Percentiles rank a stretch among this genome's conserved stretches.
These are phyloP conservation scores for Adoxophyes honmai DNA, from an alignment of 1,140 invertebrate species.

Conservation along the genomic window DNA sequence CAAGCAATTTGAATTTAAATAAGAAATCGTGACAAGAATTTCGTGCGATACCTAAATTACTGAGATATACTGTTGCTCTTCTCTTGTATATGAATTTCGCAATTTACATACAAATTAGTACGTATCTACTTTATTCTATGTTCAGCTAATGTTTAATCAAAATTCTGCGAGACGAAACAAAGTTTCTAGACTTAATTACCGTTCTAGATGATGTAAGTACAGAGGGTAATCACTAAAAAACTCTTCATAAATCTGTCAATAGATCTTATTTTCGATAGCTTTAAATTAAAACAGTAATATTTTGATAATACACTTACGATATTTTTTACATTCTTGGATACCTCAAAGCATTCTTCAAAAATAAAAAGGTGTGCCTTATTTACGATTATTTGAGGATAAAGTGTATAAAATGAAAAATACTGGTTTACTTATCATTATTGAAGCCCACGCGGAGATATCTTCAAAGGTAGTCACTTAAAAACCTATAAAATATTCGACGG, in stretches of 20 bases:
- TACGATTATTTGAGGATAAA: no score
- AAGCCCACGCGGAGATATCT: slow-evolving; percentile 30
- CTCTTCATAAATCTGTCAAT: no score
- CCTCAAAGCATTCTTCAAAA: no score
- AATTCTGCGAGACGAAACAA: neutral
- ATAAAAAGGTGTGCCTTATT: no score
- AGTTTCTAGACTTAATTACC: neutral
- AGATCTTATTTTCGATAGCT: no score
- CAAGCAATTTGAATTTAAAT: slow-evolving; percentile 18
- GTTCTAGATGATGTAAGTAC: no score
- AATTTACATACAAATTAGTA: slow-evolving; percentile 7
- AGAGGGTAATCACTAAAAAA: no score
- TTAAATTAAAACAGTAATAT: no score
- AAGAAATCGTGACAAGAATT: slow-evolving; percentile 14
- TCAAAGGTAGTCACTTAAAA: slow-evolving; percentile 57
- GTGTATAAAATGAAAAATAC: neutral
- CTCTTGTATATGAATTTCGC: slow-evolving; percentile 8
- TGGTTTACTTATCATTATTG: slow-evolving; percentile 18
- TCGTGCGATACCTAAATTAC: slow-evolving; percentile 11
- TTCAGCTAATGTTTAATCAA: slow-evolving; percentile 4
- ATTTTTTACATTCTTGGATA: no score
- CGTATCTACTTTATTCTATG: neutral
- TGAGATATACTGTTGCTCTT: neutral
- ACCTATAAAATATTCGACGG: slow-evolving; percentile 50
- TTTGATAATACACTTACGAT: no score